Conservation (phyloP, 2,888 invertebrate genomes). For the Pterostichus madidus region DNA sequence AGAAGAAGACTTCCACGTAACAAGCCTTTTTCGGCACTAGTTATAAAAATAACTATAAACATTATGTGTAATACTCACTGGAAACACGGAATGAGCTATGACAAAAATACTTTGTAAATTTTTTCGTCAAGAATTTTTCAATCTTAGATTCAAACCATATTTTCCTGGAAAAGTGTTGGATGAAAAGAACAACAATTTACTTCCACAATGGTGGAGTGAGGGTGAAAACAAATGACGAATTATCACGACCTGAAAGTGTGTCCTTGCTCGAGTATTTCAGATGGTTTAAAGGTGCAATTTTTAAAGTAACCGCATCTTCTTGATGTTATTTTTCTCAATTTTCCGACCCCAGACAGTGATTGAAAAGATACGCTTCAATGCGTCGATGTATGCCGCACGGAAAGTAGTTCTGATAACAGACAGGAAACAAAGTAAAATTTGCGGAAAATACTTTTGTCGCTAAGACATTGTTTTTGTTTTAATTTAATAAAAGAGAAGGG, state of each 20-base stretch:
- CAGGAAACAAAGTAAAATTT: conserved; percentile 28
- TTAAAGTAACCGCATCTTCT: conserved; percentile 62
- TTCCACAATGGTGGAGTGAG: conserved; percentile 19
- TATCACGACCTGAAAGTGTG: conserved; percentile 29
- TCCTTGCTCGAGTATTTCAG: conserved; percentile 30
- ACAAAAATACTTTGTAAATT: not conserved
- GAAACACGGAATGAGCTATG: not conserved
- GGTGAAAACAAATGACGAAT: conserved; percentile 45
- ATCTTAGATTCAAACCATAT: conserved; percentile 26
- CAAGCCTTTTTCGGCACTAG: too few species aligned
- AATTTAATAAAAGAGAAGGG: too few species aligned
- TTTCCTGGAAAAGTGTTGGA: not conserved
- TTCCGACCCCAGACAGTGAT: conserved; percentile 65
- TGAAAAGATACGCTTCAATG: conserved; percentile 66
- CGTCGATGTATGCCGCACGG: conserved; percentile 48
- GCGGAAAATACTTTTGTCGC: conserved; percentile 17
- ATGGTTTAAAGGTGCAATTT: conserved; percentile 60
- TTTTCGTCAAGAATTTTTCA: conserved; percentile 40
- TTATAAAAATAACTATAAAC: too few species aligned
- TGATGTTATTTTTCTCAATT: conserved; percentile 66
- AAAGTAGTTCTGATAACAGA: conserved; percentile 54
- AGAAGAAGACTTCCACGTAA: too few species aligned
- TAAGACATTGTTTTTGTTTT: not conserved
- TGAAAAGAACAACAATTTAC: conserved; percentile 48
- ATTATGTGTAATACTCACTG: too few species aligned